Evolutionary conservation across 2,888 invertebrate species (phyloP), one percentile per base, ranked within the genome.

Genomic region (Taenaris catops): DNA sequence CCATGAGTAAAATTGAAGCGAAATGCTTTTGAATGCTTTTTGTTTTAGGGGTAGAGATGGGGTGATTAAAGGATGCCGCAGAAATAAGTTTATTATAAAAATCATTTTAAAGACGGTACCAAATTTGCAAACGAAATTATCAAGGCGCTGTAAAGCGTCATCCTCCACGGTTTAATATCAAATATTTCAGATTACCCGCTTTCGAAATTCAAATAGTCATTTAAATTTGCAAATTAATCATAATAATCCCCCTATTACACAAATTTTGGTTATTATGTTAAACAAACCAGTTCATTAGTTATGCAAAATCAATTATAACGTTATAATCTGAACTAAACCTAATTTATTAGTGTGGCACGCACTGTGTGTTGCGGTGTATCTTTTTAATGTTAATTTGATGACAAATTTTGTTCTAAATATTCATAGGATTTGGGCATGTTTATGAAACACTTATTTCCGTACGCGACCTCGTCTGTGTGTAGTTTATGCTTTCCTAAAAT

Each of bases 241-340:
- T 12, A 10, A 32, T 24, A 11, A 24, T 8, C 18, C 18, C 29
- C 10, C 8, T 32, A 11, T 32, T 18, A 25, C 11, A 24, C 32
- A 25, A 32, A 32, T 23, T 6, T 19, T 8, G 11, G n/a, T 28
- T 20, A 17, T 20, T 34, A 38, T 26, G 21, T 9, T 8, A 26
- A 45, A 25, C 40, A 9, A 24, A 26, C 43, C 18, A 25, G 43
- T 43, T 35, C 31, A 45, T 43, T 42, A 45, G 19, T 33, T 25
- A 38, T 37, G 32, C 38, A 35, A 39, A 43, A 46, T 41, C 38
- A 43, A 46, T 38, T 41, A 46, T 20, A 28, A 9, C 18, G 25
- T 32, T 31, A 27, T 39, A 34, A 33, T 36, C 33, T 23, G 12
- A 10, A 14, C 32, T 16, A 33, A 39, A 36, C 16, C 21, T 33